Evolutionary conservation across 1,140 invertebrate genomes (phyloP).

Genomic region (Schlechtendalia chinensis): DNA sequence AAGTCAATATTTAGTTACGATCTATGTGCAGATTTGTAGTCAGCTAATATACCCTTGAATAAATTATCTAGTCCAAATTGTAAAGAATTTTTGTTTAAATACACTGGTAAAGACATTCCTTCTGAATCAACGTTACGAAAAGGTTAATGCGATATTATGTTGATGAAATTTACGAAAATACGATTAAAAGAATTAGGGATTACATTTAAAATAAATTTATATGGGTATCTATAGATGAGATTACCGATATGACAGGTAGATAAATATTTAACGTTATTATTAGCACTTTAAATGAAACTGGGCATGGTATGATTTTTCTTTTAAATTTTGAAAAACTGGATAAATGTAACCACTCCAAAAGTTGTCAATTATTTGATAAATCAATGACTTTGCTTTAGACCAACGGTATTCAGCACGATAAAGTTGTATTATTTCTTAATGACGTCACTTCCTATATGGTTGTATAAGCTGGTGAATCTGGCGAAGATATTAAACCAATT

Average conservation of each 20-base stretch:
- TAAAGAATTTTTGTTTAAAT: background rate
- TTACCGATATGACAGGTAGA: slow-evolving; percentile 3
- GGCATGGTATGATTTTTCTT: background rate
- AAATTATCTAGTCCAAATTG: slow-evolving; percentile 1
- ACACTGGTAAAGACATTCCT: too few relatives aligned
- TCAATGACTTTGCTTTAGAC: too few relatives aligned
- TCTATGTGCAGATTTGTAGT: background rate
- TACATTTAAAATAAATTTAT: background rate
- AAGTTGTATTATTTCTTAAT: too few relatives aligned
- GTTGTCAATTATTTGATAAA: background rate
- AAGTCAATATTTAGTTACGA: too few relatives aligned
- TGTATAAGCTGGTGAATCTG: too few relatives aligned
- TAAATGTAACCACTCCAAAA: background rate
- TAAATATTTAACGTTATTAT: background rate
- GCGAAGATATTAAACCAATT: too few relatives aligned
- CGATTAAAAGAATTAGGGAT: background rate
- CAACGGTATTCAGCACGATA: too few relatives aligned
- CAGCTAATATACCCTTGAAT: background rate
- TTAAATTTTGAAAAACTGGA: too few relatives aligned
- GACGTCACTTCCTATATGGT: too few relatives aligned
- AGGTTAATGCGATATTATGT: too few relatives aligned
- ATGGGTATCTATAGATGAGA: slow-evolving; percentile 32
- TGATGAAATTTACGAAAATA: slow-evolving; percentile 31
- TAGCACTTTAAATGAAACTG: background rate
- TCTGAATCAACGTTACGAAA: background rate